phyloP scores from a whole-genome alignment of 64 coral and sea anemone species.

The Trachythela sp. region DNA sequence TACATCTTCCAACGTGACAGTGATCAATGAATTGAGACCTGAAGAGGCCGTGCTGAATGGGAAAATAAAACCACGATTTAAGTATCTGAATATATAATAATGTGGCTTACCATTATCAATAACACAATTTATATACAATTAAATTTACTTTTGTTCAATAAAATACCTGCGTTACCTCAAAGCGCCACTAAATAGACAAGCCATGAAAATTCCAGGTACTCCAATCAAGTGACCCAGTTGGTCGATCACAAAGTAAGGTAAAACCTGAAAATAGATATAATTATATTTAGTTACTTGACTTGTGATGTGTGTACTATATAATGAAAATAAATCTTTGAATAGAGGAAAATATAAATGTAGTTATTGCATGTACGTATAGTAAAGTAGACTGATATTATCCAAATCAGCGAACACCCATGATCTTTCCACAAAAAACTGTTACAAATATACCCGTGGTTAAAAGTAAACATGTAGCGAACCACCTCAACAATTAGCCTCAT shows the following conservation, averaged over 20 bases:
- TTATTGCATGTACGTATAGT: no score
- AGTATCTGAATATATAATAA: neutral
- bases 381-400: no score
- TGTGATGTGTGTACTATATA: no score
- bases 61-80: neutral
- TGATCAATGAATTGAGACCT: conserved; percentile 13
- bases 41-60: conserved; percentile 5
- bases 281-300: neutral
- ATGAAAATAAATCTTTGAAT: no score
- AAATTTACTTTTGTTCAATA: neutral
- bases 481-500: no score
- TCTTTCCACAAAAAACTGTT: no score
- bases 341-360: no score
- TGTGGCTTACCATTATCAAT: no score
- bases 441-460: no score
- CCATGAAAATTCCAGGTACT: conserved; percentile 6
- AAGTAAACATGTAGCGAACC: no score
- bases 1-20: conserved; percentile 7
- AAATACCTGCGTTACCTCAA: neutral
- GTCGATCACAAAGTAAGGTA: conserved; percentile 5
- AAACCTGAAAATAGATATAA: neutral
- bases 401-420: no score
- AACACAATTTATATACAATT: no score
- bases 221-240: conserved; percentile 8
- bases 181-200: conserved; percentile 1